Percentiles rank a stretch among this genome's conserved stretches.
Conservation (phyloP, 64 coral and sea anemone genomes). For the Stylophora pistillata region DNA sequence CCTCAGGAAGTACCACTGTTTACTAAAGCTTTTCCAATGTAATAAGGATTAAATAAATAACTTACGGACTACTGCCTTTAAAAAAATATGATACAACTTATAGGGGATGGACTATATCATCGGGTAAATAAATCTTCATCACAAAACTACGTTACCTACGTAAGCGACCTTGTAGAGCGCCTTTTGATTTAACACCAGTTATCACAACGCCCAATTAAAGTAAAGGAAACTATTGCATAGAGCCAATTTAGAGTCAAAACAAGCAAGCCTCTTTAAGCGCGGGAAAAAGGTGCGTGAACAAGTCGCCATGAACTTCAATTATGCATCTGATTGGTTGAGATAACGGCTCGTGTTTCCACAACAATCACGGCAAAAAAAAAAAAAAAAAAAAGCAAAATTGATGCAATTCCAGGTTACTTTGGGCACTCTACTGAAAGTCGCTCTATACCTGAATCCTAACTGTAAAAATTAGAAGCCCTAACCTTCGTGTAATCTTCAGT, state of each 20-base stretch:
- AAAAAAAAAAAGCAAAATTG: no score
- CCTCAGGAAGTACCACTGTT: background rate
- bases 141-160: background rate
- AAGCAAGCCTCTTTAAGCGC: no score
- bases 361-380: no score
- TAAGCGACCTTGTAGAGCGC: background rate
- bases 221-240: no score
- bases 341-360: no score
- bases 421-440: background rate
- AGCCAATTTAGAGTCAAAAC: no score
- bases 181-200: no score
- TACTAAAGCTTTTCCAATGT: background rate
- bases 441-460: background rate
- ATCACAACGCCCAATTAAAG: no score
- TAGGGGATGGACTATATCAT: background rate
- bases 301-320: no score
- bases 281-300: no score
- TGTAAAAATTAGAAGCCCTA: background rate
- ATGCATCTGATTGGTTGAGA: no score
- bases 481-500: background rate
- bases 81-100: conserved; percentile 27
- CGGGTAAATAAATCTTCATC: background rate
- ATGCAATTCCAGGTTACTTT: background rate
- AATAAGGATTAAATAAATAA: conserved; percentile 44
- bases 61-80: conserved; percentile 25